Evolutionary conservation across 92 coral and sea anemone species (phyloP), one percentile per base, ranked within the genome.

Genomic region (Zoanthus sansibaricus): DNA sequence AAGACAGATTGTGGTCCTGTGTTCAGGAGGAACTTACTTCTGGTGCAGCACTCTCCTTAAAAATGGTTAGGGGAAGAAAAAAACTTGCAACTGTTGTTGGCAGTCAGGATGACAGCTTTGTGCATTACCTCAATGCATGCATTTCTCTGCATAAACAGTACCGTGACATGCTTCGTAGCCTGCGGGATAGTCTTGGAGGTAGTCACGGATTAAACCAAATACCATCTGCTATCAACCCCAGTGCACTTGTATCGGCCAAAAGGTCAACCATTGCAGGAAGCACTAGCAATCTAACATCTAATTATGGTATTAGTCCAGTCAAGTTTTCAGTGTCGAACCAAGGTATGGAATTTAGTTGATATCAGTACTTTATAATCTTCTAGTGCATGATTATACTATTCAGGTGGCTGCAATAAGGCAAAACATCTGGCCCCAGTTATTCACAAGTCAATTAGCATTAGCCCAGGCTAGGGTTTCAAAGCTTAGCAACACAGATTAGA

Each of bases 101-200:
- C 25, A 74, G 91, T 64, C 85, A 64, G 48, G 98, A 97, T 37
- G 99, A 97, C 58, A 89, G 92, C 37, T 97, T 97, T 61, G 93
- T 94, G 58, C 74, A 93, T 54, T 95, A 98, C 5, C 96, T 97
- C 54, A 95, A 91, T 71, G 86, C 94, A 16, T 97, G 98, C 32
- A 89, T 97, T 48, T 88, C 98, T 10, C 87, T 97, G 20, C 99
- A 97, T 86, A 97, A 93, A 67, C 99, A 97, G 82, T 97, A 97
- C 83, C 91, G 99, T 1, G 99, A 97, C 88, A 97, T 95, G 99
- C 84, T 97, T n/a, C 91, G 99, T 66, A 93, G 96, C 71, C 83
- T 97, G 80, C 91, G 98, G 62, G 99, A 97, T 46, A 91, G 95
- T 49, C 86, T 97, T 17, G 99, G 98, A 4, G 99, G 98, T 45